These are phyloP conservation scores for Dufourea novaeangliae DNA, from an alignment of 1,140 invertebrate genomes.

Conservation along the genomic window DNA sequence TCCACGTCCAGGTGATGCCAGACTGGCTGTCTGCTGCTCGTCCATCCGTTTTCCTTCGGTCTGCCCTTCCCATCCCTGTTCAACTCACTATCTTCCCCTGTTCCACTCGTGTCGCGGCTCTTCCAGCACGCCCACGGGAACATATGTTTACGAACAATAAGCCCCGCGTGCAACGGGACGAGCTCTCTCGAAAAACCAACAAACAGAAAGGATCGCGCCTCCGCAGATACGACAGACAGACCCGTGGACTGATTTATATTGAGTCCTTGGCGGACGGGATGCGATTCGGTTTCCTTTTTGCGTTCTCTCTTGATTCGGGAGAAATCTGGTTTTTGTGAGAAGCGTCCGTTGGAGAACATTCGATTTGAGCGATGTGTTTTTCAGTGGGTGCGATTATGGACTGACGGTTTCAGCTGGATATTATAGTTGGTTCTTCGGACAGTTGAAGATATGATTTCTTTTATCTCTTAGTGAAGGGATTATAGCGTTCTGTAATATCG, in stretches of 20 bases:
- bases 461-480: too few relatives aligned
- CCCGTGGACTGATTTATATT: conserved; percentile 19
- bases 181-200: conserved; percentile 61
- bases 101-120: conserved; percentile 27
- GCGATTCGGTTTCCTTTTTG: neutral
- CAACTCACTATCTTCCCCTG: conserved; percentile 12
- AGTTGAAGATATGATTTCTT: too few relatives aligned
- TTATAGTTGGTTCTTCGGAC: too few relatives aligned
- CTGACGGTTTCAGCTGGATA: too few relatives aligned
- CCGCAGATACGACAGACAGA: conserved; percentile 37
- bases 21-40: conserved; percentile 45
- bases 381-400: too few relatives aligned
- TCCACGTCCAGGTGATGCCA: conserved; percentile 69
- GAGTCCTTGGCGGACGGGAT: neutral
- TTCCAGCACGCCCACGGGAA: conserved; percentile 53
- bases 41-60: conserved; percentile 50
- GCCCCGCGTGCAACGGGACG: conserved; percentile 31
- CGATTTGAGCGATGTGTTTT: too few relatives aligned
- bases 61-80: neutral
- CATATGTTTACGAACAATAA: conserved; percentile 71
- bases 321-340: too few relatives aligned
- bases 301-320: neutral
- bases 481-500: too few relatives aligned
- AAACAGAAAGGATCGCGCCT: conserved; percentile 57
- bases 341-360: too few relatives aligned